A percentile compares a stretch with the other conserved stretches of the same genome.
Conservation (phyloP, 2,113 vertebrate genomes). For the Chiloscyllium plagiosum region DNA sequence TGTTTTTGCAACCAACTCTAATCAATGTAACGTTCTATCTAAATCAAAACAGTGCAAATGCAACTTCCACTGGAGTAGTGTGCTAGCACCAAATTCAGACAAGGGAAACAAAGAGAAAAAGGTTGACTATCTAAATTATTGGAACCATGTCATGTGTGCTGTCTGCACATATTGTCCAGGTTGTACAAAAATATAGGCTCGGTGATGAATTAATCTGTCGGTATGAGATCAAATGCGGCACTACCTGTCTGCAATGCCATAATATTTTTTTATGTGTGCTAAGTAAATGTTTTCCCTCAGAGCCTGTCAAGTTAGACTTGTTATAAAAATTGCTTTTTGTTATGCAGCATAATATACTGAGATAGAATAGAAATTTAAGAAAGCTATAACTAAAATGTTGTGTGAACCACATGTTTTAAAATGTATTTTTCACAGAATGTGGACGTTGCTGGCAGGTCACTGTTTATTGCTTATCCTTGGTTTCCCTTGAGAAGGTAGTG, state of each 20-base stretch:
- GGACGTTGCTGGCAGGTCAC: too few species aligned
- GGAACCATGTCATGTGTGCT: neutral
- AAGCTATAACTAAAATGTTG: neutral
- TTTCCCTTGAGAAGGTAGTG: too few species aligned
- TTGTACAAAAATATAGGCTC: neutral
- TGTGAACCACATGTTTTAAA: neutral
- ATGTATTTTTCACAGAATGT: too few species aligned
- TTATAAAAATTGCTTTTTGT: neutral
- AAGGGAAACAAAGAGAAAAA: neutral
- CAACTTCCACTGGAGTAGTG: neutral
- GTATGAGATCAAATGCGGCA: neutral
- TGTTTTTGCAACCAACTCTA: neutral
- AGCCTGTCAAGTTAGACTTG: neutral
- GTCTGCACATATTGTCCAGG: neutral
- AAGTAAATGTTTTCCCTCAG: neutral
- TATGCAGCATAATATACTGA: neutral
- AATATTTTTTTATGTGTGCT: neutral
- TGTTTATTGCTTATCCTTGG: too few species aligned
- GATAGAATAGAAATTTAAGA: neutral
- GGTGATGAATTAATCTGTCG: neutral
- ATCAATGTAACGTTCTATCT: neutral
- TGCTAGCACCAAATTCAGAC: neutral
- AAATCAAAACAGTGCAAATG: neutral
- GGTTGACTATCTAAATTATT: neutral
- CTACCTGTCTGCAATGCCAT: neutral